Conservation (phyloP, 2,113 vertebrate species). For the Crotalus viridis region DNA sequence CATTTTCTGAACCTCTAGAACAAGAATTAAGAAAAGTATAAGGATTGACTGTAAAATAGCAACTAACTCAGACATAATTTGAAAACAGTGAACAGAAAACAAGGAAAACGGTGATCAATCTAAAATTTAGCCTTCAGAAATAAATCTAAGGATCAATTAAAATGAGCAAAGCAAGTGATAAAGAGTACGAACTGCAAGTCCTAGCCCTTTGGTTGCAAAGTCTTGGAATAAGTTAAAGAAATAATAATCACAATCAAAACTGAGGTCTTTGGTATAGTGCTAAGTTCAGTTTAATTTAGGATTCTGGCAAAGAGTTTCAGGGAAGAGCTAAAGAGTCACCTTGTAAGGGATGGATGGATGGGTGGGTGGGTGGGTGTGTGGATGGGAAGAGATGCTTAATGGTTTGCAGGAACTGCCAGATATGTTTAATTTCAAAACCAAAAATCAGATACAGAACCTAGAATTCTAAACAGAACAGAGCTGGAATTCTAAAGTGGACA, state of each 20-base stretch:
- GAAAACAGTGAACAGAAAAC: background rate
- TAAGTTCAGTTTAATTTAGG: background rate
- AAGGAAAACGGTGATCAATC: background rate
- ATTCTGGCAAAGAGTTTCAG: background rate
- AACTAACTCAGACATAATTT: background rate
- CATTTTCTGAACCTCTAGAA: background rate
- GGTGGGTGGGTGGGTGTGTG: too few relatives aligned
- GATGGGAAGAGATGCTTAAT: background rate
- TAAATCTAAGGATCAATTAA: background rate
- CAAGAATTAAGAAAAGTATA: background rate
- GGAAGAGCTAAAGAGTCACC: background rate
- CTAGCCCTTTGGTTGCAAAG: background rate
- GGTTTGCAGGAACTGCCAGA: background rate
- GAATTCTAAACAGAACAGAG: background rate
- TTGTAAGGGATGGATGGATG: background rate
- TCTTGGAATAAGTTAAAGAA: background rate
- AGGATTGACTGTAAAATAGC: background rate
- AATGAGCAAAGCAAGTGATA: background rate
- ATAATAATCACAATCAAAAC: background rate
- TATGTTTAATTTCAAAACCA: background rate
- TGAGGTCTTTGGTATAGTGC: background rate
- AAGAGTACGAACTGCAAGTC: background rate
- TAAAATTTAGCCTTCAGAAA: background rate
- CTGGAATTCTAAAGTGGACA: background rate
- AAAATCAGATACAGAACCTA: background rate